Evolutionary conservation across 2,113 vertebrate species (phyloP).

Genomic region (Equus quagga): DNA sequence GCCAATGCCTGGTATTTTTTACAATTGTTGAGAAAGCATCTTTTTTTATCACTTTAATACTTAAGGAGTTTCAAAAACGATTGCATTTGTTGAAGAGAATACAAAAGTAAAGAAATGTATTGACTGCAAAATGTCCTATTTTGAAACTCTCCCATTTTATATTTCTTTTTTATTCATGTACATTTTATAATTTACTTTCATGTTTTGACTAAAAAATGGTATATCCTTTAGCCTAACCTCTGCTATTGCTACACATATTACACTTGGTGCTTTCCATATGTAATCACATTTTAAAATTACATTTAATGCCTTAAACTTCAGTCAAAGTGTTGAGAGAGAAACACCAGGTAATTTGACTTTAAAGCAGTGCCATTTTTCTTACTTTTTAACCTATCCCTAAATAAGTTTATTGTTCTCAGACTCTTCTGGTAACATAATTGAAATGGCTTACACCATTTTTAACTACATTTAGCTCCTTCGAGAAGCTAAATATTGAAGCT

Average conservation of each 20-base stretch:
- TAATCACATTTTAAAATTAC: slow-evolving; percentile 4
- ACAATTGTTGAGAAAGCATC: slow-evolving; percentile 66
- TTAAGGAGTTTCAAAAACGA: slow-evolving; percentile 71
- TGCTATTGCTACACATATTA: neutral
- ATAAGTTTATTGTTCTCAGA: neutral
- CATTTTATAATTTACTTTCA: slow-evolving; percentile 31
- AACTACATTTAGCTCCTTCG: neutral
- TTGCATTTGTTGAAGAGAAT: slow-evolving; percentile 29
- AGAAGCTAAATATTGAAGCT: slow-evolving; percentile 50
- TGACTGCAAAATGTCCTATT: slow-evolving; percentile 64
- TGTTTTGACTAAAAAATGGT: neutral
- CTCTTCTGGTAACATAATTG: neutral
- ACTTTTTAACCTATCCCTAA: neutral
- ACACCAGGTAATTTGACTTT: neutral
- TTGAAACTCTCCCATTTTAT: slow-evolving; percentile 61
- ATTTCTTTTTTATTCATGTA: neutral
- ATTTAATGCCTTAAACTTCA: neutral
- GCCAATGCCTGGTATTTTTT: neutral
- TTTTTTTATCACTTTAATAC: slow-evolving; percentile 72
- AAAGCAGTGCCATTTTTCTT: neutral
- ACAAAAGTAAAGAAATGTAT: slow-evolving; percentile 49
- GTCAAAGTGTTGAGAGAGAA: neutral
- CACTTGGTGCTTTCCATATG: neutral
- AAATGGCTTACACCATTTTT: slow-evolving; percentile 10
- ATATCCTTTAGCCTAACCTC: neutral